Base-by-base conservation (phyloP, 2,113 vertebrate species). In the Myotis davidii region DNA sequence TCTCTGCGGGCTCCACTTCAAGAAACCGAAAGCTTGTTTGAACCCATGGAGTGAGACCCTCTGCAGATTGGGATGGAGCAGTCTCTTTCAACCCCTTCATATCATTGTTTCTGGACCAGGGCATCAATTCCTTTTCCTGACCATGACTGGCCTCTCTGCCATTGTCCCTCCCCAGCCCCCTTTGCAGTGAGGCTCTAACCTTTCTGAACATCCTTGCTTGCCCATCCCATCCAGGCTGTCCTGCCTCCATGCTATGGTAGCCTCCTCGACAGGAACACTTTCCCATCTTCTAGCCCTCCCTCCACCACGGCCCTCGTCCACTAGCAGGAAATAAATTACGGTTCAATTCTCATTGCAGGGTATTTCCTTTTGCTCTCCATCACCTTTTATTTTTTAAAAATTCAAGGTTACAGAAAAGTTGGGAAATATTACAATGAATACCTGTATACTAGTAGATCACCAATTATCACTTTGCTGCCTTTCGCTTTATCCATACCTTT, bases 1-100 rank as follows among this genome's bases (percentile, higher is more conserved):
- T 70, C 74, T 81, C 72, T 56, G 50, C 25, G 5, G 4, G 48
- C 37, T 69, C 64, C 42, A 87, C 52, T 90, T 81, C 54, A 67
- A 72, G 81, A 95, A 87, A 79, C 64, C 34, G 18, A 88, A 94
- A 88, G 70, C 45, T 79, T 37, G 59, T 54, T 85, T 72, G 56
- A 91, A 64, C 61, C 61, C 39, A 34, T 48, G 45, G 79, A 79
- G 78, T 14, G n/a, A 34, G 39, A 81, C 5, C 13, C 54, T 92
- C 39, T 91, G 77, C 8, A 12, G 67, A 34, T 6, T 3, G 56
- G 45, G 42, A 74, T 56, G 59, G 32, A 85, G 65, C 25, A 29
- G 3, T 67, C 29, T 72, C 61, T 77, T 88, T 67, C 25, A 69
- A 67, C 16, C 64, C 61, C 20, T 81, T 32, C 37, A 9, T 27